Conservation (phyloP, 2,888 invertebrate genomes). For the Uloborus plumipes region DNA sequence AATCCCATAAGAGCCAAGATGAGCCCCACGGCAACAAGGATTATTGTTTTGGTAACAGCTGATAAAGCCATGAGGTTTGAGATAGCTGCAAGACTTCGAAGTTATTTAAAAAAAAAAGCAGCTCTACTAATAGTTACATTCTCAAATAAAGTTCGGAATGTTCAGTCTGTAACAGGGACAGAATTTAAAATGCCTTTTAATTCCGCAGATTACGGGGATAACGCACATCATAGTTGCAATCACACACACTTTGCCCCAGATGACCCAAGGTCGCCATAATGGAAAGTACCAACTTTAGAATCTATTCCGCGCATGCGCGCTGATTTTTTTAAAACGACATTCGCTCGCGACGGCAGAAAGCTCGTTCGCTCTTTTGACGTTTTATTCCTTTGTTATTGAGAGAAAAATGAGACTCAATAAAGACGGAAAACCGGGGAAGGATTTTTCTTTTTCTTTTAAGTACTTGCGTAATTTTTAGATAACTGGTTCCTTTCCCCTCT, state of each 20-base stretch:
- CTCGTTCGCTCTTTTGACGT: no score
- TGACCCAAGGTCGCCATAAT: conserved; percentile 49
- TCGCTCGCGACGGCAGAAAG: no score
- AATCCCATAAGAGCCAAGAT: conserved; percentile 47
- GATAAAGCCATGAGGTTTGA: conserved; percentile 44
- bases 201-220: conserved; percentile 17
- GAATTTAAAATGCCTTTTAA: conserved; percentile 26
- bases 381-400: no score
- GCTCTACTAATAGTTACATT: not conserved
- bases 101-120: not conserved
- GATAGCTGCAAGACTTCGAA: conserved; percentile 1
- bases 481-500: no score
- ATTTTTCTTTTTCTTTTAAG: no score
- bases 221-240: conserved; percentile 27
- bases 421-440: no score
- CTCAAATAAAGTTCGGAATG: conserved; percentile 18
- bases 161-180: conserved; percentile 15
- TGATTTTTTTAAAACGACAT: not conserved
- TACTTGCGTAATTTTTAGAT: no score
- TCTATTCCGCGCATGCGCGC: conserved; percentile 4
- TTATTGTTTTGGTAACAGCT: conserved; percentile 50
- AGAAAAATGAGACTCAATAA: no score
- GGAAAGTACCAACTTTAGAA: not conserved
- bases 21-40: conserved; percentile 53
- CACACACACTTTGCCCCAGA: conserved; percentile 43